phyloP scores from a whole-genome alignment of 37 sponge, comb jelly and placozoan species.

The Cladorhizidae sp. region DNA sequence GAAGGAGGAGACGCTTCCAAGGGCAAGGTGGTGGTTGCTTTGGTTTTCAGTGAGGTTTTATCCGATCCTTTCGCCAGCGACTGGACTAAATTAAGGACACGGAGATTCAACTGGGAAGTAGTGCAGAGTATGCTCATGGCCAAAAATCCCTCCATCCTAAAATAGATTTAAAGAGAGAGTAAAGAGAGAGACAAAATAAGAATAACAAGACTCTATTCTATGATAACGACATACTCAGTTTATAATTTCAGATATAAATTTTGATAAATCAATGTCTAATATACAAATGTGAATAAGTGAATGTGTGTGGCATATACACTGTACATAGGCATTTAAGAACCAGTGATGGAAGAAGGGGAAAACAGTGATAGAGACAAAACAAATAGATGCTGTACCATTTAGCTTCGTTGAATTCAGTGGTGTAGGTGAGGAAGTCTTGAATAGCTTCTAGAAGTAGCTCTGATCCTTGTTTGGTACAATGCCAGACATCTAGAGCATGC shows the following conservation, averaged over 20 bases:
- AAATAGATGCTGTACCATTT: constrained; percentile 39
- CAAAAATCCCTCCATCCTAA: constrained; percentile 65
- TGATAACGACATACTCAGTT: background rate
- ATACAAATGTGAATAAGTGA: background rate
- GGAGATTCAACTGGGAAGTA: constrained; percentile 42
- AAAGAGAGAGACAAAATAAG: background rate
- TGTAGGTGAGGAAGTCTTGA: constrained; percentile 35
- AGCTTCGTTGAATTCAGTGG: constrained; percentile 36
- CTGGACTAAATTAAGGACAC: constrained; percentile 61
- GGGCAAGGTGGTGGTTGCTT: background rate
- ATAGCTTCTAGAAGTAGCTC: constrained; percentile 35
- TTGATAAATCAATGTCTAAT: background rate
- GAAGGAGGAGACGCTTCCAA: no score
- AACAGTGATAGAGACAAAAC: no score
- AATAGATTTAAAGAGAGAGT: background rate
- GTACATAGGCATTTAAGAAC: no score
- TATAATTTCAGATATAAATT: no score
- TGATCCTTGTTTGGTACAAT: constrained; percentile 24
- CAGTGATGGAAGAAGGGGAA: no score
- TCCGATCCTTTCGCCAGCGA: constrained; percentile 35
- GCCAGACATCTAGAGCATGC: constrained; percentile 81
- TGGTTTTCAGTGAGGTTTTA: background rate
- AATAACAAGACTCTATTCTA: background rate
- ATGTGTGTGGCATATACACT: no score
- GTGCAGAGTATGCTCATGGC: constrained; percentile 63